Base-by-base conservation (phyloP, 1,140 invertebrate genomes). In the Solenopsis invicta region DNA sequence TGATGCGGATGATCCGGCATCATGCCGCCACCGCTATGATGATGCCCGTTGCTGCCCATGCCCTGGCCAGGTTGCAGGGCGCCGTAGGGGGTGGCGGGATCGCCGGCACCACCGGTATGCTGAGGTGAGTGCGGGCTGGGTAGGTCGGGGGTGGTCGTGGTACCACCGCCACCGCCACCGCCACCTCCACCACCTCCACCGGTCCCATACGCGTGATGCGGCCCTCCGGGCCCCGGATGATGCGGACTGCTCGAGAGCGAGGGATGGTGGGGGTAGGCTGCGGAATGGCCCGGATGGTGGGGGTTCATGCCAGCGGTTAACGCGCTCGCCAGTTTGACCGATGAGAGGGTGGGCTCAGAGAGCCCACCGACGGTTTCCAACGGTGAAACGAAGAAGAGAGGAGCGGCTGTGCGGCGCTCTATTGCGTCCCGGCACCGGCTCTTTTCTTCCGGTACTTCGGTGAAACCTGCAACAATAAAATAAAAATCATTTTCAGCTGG, bases 261-360 rank as follows among this genome's bases (percentile, higher is more conserved):
- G 81, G 94, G 93, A 91, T 95, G 95, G 91, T 95, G 95, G 88
- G 95, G 94, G 91, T 95, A 95, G 89, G 93, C 93, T 89, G 94
- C 92, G 52, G 93, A 91, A 84, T 94, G 94, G 76, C 93, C 93
- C 90, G 94, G 94, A 89, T 94, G 94, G 92, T 94, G 94, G 89
- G 95, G 95, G 95, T 96, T 96, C 95, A 96, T 96, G 93, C 94
- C 95, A 93, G 95, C 94, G 93, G 95, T 94, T 92, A 95, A 85
- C 93, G 95, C 94, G 94, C 95, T 95, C 94, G 95, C 95, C 95
- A 95, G 95, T 92, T 95, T 95, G 95, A 91, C 91, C 87, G 93
- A 94, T 95, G 84, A 91, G 88, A 90, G 94, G 94, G 94, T 94
- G 94, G 94, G 94, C 94, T 94, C 87, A 69, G 81, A 86, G 91